Conservation (phyloP, 2,888 invertebrate genomes). For the Laspeyria flexula region DNA sequence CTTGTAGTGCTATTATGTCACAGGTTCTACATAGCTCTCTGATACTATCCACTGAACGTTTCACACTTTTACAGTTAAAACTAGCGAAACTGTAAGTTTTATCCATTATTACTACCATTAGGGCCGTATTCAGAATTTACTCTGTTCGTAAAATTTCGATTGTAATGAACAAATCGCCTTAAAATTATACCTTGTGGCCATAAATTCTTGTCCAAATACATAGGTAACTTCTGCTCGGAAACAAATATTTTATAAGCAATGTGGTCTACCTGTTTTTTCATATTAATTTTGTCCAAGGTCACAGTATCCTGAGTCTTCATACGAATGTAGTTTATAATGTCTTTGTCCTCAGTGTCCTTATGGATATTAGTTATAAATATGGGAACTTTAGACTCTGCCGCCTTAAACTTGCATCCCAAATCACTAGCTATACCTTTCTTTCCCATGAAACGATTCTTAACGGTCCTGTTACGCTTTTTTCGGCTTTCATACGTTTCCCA, state of each 20-base stretch:
- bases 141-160: no score
- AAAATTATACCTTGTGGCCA: conserved; percentile 36
- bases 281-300: conserved; percentile 11
- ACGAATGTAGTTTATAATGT: conserved; percentile 32
- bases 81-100: no score
- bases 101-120: no score
- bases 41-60: no score
- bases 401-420: conserved; percentile 23
- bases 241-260: conserved; percentile 40
- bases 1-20: no score
- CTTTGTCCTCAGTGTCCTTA: conserved; percentile 22
- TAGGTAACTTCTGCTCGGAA: conserved; percentile 24
- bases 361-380: conserved; percentile 41
- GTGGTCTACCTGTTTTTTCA: conserved; percentile 13
- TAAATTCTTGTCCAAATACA: no score
- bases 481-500: neutral
- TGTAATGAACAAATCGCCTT: conserved; percentile 38
- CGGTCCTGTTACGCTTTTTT: neutral
- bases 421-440: conserved; percentile 1
- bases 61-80: no score
- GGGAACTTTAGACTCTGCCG: conserved; percentile 32
- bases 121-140: no score
- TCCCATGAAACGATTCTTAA: neutral
- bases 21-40: no score
- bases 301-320: conserved; percentile 27